These are phyloP conservation scores for Sinelater perroti DNA, from an alignment of 2,888 invertebrate species.

Conservation along the genomic window DNA sequence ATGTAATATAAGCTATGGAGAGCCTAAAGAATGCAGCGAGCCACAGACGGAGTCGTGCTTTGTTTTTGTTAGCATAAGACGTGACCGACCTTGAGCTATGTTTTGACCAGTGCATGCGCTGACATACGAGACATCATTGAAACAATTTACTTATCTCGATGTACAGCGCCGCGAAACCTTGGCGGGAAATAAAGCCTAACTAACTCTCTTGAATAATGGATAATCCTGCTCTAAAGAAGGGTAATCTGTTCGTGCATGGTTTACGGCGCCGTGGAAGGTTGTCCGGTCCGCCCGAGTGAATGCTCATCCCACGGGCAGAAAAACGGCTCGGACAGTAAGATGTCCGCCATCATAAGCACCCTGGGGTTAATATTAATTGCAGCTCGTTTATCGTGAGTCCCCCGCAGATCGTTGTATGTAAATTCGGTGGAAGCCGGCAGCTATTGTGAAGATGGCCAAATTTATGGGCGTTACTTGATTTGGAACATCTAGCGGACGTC, in stretches of 20 bases:
- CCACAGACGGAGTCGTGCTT: slow-evolving; percentile 5
- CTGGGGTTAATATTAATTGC: background rate
- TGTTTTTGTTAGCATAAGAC: slow-evolving; percentile 24
- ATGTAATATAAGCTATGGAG: too few relatives aligned
- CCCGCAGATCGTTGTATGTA: background rate
- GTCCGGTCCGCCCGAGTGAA: too few relatives aligned
- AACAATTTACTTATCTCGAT: slow-evolving; percentile 14
- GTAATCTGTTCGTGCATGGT: too few relatives aligned
- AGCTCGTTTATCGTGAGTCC: background rate
- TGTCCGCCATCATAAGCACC: too few relatives aligned
- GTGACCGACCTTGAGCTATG: slow-evolving; percentile 34
- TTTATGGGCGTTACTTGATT: slow-evolving; percentile 12
- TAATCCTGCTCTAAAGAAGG: too few relatives aligned
- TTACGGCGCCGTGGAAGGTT: too few relatives aligned
- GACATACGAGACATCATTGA: slow-evolving; percentile 13
- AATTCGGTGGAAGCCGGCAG: background rate
- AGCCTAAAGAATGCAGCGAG: slow-evolving; percentile 10
- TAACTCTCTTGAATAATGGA: too few relatives aligned
- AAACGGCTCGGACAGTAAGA: too few relatives aligned
- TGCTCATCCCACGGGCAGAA: too few relatives aligned
- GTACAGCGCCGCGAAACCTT: slow-evolving; percentile 7
- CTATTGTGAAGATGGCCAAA: slow-evolving; percentile 8
- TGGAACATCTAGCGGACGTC: slow-evolving; percentile 9
- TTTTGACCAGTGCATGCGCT: slow-evolving; percentile 17
- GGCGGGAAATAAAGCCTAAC: too few relatives aligned